A percentile compares a stretch with the other conserved stretches of the same genome.
Evolutionary conservation across 2,888 invertebrate species (phyloP).

Genomic region (Agriotes lineatus): DNA sequence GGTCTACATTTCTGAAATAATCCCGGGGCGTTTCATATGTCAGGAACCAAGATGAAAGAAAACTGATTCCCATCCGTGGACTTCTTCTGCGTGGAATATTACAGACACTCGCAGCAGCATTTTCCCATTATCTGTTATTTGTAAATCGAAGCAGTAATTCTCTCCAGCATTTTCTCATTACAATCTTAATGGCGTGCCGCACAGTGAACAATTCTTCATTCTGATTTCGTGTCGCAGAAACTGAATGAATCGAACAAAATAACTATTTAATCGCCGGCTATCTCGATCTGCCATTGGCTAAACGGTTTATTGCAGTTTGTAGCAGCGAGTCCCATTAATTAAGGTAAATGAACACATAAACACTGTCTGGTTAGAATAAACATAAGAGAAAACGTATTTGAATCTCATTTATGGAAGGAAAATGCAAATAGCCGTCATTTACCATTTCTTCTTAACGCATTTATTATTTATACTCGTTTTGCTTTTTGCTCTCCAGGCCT

Average conservation of each 20-base stretch:
- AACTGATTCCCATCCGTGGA: background rate
- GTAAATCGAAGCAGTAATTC: background rate
- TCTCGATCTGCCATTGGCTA: slow-evolving; percentile 15
- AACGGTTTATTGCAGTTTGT: slow-evolving; percentile 20
- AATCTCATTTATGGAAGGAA: background rate
- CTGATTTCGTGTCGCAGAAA: background rate
- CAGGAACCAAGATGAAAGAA: no score
- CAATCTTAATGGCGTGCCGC: background rate
- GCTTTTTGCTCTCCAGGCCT: no score
- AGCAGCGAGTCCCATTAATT: slow-evolving; percentile 16
- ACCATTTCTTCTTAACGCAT: background rate
- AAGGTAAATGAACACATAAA: slow-evolving; percentile 24
- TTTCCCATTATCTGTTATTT: background rate
- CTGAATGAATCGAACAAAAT: slow-evolving; percentile 10
- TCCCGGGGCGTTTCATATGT: no score
- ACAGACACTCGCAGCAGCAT: no score
- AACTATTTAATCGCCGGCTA: slow-evolving; percentile 20
- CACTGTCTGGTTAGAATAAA: slow-evolving; percentile 8
- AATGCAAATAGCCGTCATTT: background rate
- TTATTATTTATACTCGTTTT: no score
- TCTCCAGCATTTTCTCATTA: slow-evolving; percentile 4
- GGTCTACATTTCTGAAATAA: no score
- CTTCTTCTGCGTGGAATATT: background rate
- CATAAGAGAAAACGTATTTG: background rate
- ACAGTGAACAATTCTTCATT: slow-evolving; percentile 1